Evolutionary conservation across 1,140 invertebrate genomes (phyloP).

Genomic region (Drosophila fuyamai): DNA sequence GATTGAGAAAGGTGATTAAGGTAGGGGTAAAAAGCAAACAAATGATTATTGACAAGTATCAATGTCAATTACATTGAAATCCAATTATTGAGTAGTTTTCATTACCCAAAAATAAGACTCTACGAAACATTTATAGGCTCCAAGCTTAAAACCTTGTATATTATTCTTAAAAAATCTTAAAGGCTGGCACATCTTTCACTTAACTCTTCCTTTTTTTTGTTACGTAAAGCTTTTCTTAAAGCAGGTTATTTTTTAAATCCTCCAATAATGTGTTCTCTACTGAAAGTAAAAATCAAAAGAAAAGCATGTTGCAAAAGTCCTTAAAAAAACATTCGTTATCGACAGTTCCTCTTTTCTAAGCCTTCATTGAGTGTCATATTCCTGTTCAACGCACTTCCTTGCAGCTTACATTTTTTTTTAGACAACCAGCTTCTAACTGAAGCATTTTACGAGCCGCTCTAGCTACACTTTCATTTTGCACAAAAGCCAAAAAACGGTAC

Average conservation of each 20-base stretch:
- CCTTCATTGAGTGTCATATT: not conserved
- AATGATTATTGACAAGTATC: not conserved
- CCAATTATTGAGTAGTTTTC: too few species aligned
- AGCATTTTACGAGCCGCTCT: not conserved
- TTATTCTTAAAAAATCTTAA: too few species aligned
- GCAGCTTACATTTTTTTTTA: too few species aligned
- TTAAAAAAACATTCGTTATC: not conserved
- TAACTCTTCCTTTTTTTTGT: too few species aligned
- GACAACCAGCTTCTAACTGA: not conserved
- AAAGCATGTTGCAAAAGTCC: not conserved
- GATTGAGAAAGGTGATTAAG: not conserved
- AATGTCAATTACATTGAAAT: not conserved
- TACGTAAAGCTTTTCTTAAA: too few species aligned
- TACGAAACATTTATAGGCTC: too few species aligned
- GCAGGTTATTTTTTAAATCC: too few species aligned
- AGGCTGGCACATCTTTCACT: too few species aligned
- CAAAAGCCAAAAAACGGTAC: constrained; percentile 14
- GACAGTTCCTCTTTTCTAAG: not conserved
- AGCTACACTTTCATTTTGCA: constrained; percentile 11
- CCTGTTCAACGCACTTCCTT: not conserved
- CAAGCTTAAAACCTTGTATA: too few species aligned
- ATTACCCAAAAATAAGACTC: too few species aligned
- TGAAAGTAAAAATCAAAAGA: too few species aligned
- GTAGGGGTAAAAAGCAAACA: not conserved
- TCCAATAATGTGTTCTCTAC: too few species aligned